Percentiles rank a stretch among this genome's conserved stretches.
phyloP scores from a whole-genome alignment of 2,888 invertebrate species.

The Serrognathus titanus region DNA sequence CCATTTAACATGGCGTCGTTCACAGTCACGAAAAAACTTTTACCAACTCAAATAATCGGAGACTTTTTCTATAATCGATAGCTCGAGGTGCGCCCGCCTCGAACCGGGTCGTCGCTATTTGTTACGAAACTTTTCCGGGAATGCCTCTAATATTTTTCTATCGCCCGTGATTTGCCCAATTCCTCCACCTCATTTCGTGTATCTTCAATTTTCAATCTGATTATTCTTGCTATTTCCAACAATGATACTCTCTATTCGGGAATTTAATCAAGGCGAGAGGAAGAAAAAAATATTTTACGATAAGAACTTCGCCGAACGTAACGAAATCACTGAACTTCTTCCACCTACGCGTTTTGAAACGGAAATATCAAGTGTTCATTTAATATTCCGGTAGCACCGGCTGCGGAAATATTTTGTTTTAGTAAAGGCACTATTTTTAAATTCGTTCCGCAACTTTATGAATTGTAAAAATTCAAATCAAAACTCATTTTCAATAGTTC shows the following conservation, averaged over 20 bases:
- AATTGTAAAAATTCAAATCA: too few species aligned
- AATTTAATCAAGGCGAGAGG: background rate
- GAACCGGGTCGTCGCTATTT: conserved; percentile 15
- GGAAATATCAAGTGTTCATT: too few species aligned
- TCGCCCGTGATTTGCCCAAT: conserved; percentile 24
- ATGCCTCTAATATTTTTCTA: conserved; percentile 26
- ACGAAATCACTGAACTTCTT: too few species aligned
- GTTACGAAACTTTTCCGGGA: conserved; percentile 18
- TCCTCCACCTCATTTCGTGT: conserved; percentile 23
- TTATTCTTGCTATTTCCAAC: conserved; percentile 18
- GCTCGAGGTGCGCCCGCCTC: conserved; percentile 21
- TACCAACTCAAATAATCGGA: conserved; percentile 35
- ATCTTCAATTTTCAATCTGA: conserved; percentile 22
- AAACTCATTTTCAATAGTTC: too few species aligned
- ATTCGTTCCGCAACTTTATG: too few species aligned
- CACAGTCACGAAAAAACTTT: conserved; percentile 42
- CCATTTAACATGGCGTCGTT: conserved; percentile 48
- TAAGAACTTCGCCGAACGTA: too few species aligned
- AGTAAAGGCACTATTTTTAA: too few species aligned
- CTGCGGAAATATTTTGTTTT: too few species aligned
- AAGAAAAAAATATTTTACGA: background rate
- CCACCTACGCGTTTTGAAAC: too few species aligned
- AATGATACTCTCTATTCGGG: background rate
- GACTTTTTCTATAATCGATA: conserved; percentile 34
- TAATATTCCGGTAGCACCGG: too few species aligned